These are phyloP conservation scores for Gallinago undulata DNA, from an alignment of 2,113 vertebrate genomes.

Conservation along the genomic window DNA sequence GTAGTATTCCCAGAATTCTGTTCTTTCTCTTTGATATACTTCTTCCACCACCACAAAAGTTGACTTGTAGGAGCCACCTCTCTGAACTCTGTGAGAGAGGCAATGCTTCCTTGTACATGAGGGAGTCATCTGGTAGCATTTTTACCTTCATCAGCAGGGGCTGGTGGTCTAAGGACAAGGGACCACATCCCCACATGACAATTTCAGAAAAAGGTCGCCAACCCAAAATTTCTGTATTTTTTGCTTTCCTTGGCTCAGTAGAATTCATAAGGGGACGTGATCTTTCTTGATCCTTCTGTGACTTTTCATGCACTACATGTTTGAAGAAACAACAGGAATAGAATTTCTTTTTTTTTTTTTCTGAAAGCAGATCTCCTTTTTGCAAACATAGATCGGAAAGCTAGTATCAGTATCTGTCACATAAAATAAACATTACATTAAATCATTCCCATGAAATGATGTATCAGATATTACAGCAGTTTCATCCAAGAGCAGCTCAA, in stretches of 20 bases:
- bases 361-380: background rate
- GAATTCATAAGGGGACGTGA: rapidly evolving
- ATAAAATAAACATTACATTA: background rate
- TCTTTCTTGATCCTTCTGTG: background rate
- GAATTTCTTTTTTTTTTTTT: background rate
- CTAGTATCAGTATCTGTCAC: background rate
- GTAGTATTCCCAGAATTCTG: background rate
- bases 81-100: background rate
- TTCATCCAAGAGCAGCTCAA: background rate
- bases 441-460: background rate
- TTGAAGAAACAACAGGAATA: background rate
- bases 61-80: background rate
- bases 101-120: background rate
- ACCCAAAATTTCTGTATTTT: background rate
- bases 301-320: background rate
- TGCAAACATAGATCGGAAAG: background rate
- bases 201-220: background rate
- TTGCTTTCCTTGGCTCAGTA: background rate
- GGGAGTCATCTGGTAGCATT: background rate
- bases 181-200: background rate
- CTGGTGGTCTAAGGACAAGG: background rate
- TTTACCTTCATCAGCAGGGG: background rate
- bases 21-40: background rate
- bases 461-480: background rate
- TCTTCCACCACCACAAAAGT: background rate